A percentile compares a stretch with the other conserved stretches of the same genome.
phyloP scores from a whole-genome alignment of 2,888 invertebrate species.

The Stramonita haemastoma region DNA sequence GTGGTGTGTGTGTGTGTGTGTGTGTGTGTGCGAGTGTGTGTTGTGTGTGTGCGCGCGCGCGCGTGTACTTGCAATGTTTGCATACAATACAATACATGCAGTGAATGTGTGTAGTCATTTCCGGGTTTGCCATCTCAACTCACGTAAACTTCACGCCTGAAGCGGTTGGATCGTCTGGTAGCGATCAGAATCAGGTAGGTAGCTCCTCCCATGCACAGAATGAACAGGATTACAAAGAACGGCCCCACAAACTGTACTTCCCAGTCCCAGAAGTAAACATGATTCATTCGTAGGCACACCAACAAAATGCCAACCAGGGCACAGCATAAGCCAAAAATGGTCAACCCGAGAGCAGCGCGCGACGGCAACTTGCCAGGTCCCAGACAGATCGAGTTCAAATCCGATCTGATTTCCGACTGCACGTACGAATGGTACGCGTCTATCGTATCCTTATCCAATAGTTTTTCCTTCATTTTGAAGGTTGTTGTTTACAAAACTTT shows the following conservation, averaged over 20 bases:
- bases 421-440: constrained; percentile 69
- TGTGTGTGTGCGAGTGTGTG: too few relatives aligned
- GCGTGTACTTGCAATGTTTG: too few relatives aligned
- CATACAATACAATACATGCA: too few relatives aligned
- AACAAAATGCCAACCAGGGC: constrained; percentile 63
- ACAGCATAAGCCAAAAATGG: constrained; percentile 55
- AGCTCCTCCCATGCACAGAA: constrained; percentile 58
- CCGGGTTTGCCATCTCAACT: constrained; percentile 42
- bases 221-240: constrained; percentile 60
- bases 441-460: constrained; percentile 69
- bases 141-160: constrained; percentile 67
- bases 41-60: too few relatives aligned
- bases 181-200: constrained; percentile 60
- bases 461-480: constrained; percentile 54
- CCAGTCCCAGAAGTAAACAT: constrained; percentile 70
- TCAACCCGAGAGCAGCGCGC: constrained; percentile 53
- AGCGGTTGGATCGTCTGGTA: constrained; percentile 62
- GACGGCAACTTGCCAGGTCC: constrained; percentile 65
- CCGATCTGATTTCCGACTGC: constrained; percentile 64
- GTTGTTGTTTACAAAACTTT: background rate
- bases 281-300: constrained; percentile 62
- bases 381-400: constrained; percentile 61
- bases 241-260: constrained; percentile 67
- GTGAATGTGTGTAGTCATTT: background rate
- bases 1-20: too few relatives aligned